These are phyloP conservation scores for Atrina japonica DNA, from an alignment of 2,888 invertebrate species.

Conservation along the genomic window DNA sequence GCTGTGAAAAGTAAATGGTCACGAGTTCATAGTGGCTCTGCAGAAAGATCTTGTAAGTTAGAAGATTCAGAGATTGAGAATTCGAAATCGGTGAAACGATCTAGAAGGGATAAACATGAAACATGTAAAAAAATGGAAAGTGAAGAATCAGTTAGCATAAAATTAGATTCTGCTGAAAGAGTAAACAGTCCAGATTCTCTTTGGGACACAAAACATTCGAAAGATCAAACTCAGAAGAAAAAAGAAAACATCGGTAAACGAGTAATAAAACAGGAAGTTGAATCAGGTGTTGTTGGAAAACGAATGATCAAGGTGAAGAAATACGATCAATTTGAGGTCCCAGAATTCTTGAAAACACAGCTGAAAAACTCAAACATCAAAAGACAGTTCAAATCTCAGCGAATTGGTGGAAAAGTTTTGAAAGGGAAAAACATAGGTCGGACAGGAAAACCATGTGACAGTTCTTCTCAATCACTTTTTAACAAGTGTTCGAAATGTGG, in stretches of 20 bases:
- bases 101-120: constrained; percentile 3
- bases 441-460: background rate
- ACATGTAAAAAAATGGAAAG: constrained; percentile 2
- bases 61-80: constrained; percentile 7
- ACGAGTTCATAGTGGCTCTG: constrained; percentile 17
- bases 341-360: constrained; percentile 32
- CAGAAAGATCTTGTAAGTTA: constrained; percentile 15
- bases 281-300: constrained; percentile 15
- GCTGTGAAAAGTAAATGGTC: background rate
- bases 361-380: constrained; percentile 29
- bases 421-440: background rate
- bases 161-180: background rate
- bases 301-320: constrained; percentile 30
- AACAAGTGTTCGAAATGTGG: constrained; percentile 28
- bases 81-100: background rate
- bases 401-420: constrained; percentile 1
- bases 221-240: constrained; percentile 3
- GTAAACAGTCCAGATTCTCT: background rate
- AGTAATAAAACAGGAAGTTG: background rate
- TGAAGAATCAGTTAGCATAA: background rate
- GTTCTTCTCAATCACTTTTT: background rate
- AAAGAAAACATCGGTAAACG: background rate
- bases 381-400: constrained; percentile 6
- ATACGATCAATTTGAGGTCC: constrained; percentile 36
- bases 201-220: background rate